A percentile compares a stretch with the other conserved stretches of the same genome.
Conservation (phyloP, 2,888 invertebrate species). For the Caenorhabditis imperialis region DNA sequence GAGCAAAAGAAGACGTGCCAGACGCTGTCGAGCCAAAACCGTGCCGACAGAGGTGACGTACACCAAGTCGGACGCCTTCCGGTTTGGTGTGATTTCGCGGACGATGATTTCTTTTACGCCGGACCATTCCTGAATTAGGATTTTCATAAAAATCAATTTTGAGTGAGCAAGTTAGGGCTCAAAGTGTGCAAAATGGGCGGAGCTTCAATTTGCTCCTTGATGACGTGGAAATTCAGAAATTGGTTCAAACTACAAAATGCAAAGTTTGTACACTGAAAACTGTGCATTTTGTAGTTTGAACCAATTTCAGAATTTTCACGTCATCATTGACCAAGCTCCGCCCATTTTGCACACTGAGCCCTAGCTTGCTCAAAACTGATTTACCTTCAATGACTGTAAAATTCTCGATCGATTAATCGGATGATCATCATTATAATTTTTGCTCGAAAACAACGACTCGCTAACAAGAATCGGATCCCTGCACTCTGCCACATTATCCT, state of each 20-base stretch:
- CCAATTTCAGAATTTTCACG: too few relatives aligned
- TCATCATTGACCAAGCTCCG: too few relatives aligned
- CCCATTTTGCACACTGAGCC: too few relatives aligned
- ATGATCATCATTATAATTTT: conserved; percentile 37
- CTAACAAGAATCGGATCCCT: conserved; percentile 57
- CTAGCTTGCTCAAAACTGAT: neutral
- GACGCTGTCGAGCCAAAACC: conserved; percentile 52
- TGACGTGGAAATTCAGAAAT: too few relatives aligned
- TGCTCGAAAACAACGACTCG: conserved; percentile 45
- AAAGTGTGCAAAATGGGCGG: too few relatives aligned
- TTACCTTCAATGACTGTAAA: conserved; percentile 50
- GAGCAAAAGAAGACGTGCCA: conserved; percentile 52
- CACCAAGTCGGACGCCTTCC: conserved; percentile 39
- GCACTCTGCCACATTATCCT: conserved; percentile 27
- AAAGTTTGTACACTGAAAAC: too few relatives aligned
- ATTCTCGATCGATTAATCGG: conserved; percentile 36
- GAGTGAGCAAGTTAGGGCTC: too few relatives aligned
- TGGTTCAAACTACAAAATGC: too few relatives aligned
- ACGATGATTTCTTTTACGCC: conserved; percentile 52
- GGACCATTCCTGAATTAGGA: conserved; percentile 61
- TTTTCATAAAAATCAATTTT: too few relatives aligned
- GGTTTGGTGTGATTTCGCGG: conserved; percentile 38
- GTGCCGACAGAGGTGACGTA: conserved; percentile 57
- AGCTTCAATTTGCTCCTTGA: too few relatives aligned
- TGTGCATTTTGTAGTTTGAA: too few relatives aligned